Percentiles rank a stretch among this genome's conserved stretches.
phyloP scores from a whole-genome alignment of 1,140 invertebrate species.

The Oreohelix idahoensis region DNA sequence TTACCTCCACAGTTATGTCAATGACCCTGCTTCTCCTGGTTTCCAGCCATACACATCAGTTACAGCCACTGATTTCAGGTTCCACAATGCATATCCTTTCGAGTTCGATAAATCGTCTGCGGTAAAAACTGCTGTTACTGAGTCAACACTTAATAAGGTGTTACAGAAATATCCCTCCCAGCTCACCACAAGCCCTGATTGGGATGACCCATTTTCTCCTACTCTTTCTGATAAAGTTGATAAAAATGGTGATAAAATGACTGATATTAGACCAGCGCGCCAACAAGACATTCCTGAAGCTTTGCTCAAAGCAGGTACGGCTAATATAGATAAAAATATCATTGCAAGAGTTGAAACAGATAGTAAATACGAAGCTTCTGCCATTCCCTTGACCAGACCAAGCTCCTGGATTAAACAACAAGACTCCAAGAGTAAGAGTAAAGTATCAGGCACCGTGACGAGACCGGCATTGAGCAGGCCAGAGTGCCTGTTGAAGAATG shows the following conservation, averaged over 20 bases:
- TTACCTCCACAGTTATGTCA: conserved; percentile 40
- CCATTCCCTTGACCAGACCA: not conserved
- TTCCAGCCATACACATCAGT: conserved; percentile 29
- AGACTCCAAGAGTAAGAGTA: too few relatives aligned
- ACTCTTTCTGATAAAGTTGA: not conserved
- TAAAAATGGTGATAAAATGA: not conserved
- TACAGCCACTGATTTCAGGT: conserved; percentile 29
- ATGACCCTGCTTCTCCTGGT: conserved; percentile 12
- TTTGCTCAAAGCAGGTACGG: not conserved
- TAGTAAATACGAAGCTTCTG: not conserved
- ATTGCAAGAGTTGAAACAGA: not conserved
- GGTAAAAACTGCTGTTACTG: not conserved
- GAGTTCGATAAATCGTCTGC: not conserved
- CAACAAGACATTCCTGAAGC: not conserved
- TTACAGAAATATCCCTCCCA: not conserved
- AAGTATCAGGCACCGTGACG: not conserved
- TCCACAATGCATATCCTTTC: conserved; percentile 30
- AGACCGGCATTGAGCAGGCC: not conserved
- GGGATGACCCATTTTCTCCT: conserved; percentile 27
- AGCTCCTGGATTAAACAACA: not conserved
- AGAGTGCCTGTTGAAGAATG: not conserved
- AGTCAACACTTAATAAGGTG: not conserved
- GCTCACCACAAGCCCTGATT: not conserved
- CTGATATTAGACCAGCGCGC: not conserved
- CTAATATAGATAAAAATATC: not conserved